A percentile compares a stretch with the other conserved stretches of the same genome.
Evolutionary conservation across 2,888 invertebrate species (phyloP).

Genomic region (Andrena chrysosceles): DNA sequence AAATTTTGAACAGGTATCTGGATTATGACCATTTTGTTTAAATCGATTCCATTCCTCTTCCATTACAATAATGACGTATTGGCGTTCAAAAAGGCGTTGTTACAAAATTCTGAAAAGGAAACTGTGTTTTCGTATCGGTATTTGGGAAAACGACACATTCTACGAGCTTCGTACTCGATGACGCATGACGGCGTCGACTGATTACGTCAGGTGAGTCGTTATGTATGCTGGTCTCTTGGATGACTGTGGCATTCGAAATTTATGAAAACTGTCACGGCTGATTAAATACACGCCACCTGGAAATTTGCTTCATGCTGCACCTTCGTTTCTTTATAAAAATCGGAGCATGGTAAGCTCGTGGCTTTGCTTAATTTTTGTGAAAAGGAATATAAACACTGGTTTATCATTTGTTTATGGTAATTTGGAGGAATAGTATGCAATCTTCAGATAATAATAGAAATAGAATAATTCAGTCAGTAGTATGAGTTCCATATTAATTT

Average conservation of each 20-base stretch:
- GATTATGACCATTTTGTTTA: too few relatives aligned
- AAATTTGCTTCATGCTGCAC: too few relatives aligned
- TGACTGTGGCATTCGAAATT: conserved; percentile 1
- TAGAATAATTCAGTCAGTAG: too few relatives aligned
- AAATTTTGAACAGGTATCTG: too few relatives aligned
- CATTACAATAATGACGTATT: too few relatives aligned
- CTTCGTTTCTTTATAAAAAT: too few relatives aligned
- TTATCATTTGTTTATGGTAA: too few relatives aligned
- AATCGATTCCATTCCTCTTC: too few relatives aligned
- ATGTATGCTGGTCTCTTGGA: not conserved
- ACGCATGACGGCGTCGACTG: conserved; percentile 15
- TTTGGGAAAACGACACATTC: conserved; percentile 6
- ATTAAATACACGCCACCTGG: not conserved
- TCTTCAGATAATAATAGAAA: too few relatives aligned
- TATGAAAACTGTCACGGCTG: conserved; percentile 13
- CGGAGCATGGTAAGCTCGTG: too few relatives aligned
- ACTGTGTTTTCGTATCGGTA: not conserved
- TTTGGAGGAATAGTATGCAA: too few relatives aligned
- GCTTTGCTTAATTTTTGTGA: not conserved
- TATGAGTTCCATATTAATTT: too few relatives aligned
- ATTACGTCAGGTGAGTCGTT: conserved; percentile 14
- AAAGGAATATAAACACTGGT: not conserved
- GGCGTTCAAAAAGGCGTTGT: not conserved
- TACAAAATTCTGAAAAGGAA: not conserved
- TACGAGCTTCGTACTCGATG: conserved; percentile 8